phyloP scores from a whole-genome alignment of 2,113 vertebrate species.

The Austrofundulus limnaeus region DNA sequence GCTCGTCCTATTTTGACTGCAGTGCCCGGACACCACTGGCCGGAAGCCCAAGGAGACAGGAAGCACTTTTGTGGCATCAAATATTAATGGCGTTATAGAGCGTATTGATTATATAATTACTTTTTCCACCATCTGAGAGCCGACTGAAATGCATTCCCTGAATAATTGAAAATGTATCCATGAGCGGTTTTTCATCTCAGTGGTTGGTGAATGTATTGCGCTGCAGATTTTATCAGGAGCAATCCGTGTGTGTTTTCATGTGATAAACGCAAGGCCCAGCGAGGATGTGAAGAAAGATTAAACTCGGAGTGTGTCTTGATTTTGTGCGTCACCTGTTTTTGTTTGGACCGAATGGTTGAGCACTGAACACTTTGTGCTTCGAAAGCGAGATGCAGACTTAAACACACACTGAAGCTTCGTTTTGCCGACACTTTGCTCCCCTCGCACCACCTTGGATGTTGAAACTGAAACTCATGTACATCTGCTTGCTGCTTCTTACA shows the following conservation, averaged over 20 bases:
- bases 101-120: constrained; percentile 80
- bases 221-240: constrained; percentile 67
- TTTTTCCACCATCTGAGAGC: constrained; percentile 72
- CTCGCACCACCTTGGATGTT: constrained; percentile 31
- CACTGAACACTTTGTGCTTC: constrained; percentile 33
- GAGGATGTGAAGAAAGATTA: constrained; percentile 47
- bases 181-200: constrained; percentile 75
- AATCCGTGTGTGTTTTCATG: constrained; percentile 53
- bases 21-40: constrained; percentile 57
- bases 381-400: constrained; percentile 30
- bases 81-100: constrained; percentile 77
- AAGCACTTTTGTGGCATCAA: constrained; percentile 77
- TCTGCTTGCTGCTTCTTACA: constrained; percentile 71
- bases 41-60: constrained; percentile 69
- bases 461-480: constrained; percentile 52
- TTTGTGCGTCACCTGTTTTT: constrained; percentile 29
- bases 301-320: constrained; percentile 16
- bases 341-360: constrained; percentile 62
- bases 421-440: constrained; percentile 23
- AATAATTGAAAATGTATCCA: constrained; percentile 80
- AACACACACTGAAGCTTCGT: constrained; percentile 34
- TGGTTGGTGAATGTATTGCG: constrained; percentile 67
- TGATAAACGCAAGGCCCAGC: constrained; percentile 53
- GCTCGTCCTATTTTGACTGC: constrained; percentile 52
- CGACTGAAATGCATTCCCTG: constrained; percentile 77